Conservation (phyloP, 2,888 invertebrate genomes). For the Teleiodes luculella region DNA sequence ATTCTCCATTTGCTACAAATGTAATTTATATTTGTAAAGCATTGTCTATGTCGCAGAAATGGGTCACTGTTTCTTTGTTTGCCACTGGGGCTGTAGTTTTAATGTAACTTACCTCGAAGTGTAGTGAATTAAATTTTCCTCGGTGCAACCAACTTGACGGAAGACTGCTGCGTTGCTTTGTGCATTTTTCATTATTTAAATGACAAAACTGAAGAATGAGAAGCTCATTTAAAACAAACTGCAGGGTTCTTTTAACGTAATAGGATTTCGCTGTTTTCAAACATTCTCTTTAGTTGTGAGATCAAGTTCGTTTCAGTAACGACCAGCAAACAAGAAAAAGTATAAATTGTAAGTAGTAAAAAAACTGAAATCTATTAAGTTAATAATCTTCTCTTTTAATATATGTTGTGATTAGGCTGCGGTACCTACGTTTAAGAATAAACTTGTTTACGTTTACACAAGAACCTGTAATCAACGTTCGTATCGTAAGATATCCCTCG, state of each 20-base stretch:
- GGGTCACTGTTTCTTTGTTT: conserved; percentile 45
- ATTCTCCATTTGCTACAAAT: conserved; percentile 31
- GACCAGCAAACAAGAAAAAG: background rate
- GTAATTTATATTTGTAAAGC: conserved; percentile 51
- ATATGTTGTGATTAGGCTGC: no score
- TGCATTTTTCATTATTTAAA: conserved; percentile 7
- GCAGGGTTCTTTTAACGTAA: background rate
- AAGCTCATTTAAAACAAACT: conserved; percentile 3
- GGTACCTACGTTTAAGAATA: background rate
- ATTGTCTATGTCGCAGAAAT: conserved; percentile 45
- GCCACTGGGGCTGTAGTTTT: background rate
- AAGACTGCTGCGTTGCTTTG: background rate
- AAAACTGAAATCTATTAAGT: no score
- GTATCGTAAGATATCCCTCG: background rate
- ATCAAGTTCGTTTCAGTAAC: background rate
- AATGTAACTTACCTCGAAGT: conserved; percentile 1
- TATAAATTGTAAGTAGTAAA: no score
- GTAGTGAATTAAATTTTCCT: conserved; percentile 2
- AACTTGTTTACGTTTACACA: background rate
- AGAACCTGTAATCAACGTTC: background rate
- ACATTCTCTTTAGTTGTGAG: background rate
- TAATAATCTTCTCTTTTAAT: no score
- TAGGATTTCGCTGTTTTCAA: background rate
- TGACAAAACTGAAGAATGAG: conserved; percentile 7
- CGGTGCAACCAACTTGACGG: background rate